Conservation (phyloP, 2,888 invertebrate species). For the Clepsis dumicolana region DNA sequence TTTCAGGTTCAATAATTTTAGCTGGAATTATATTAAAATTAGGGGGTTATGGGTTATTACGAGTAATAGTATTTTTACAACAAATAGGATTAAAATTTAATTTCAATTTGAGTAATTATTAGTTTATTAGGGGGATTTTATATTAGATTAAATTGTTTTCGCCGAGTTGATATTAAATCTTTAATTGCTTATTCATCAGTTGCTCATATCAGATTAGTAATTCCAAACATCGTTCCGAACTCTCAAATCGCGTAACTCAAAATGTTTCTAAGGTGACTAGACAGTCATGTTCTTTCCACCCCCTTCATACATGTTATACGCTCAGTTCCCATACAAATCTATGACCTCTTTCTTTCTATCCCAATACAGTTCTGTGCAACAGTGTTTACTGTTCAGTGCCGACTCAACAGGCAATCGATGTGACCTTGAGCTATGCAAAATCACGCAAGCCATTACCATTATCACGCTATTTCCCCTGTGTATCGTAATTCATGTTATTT, state of each 20-base stretch:
- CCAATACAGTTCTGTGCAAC: conserved; percentile 2
- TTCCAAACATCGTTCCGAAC: no score
- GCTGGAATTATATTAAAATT: conserved; percentile 90
- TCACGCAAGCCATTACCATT: conserved; percentile 23
- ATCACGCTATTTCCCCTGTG: conserved; percentile 22
- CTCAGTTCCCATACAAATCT: no score
- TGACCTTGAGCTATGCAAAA: conserved; percentile 28
- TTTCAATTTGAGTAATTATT: conserved; percentile 83
- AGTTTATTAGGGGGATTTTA: conserved; percentile 86
- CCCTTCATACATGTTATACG: no score
- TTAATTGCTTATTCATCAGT: conserved; percentile 92
- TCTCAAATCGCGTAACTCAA: no score
- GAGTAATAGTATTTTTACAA: conserved; percentile 81
- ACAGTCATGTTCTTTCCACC: no score
- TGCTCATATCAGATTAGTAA: conserved; percentile 88
- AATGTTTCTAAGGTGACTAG: no score
- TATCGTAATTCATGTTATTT: conserved; percentile 4
- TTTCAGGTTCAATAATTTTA: conserved; percentile 91
- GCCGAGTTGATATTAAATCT: conserved; percentile 89
- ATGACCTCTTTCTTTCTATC: no score
- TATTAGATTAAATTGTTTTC: conserved; percentile 88
- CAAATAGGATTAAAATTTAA: conserved; percentile 77
- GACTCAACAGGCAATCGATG: conserved; percentile 40
- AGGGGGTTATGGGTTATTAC: conserved; percentile 89
- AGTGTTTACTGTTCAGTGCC: not conserved